Base-by-base conservation (phyloP, 2,797 vertebrate species). In the Denticeps clupeoides region DNA sequence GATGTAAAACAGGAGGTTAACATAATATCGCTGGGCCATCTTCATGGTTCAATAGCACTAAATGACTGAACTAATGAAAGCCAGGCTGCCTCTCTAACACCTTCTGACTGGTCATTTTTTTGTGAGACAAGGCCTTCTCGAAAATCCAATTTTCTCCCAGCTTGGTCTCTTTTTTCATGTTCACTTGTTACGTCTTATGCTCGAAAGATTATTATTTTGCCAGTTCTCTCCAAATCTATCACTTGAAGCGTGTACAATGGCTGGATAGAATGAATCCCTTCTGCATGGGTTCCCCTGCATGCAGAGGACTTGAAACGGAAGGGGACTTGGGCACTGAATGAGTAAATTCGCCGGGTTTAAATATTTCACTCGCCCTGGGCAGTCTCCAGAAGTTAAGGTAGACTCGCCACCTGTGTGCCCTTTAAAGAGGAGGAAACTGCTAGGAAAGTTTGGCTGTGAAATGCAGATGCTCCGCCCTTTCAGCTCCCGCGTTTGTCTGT, bases 1-100 rank as follows among this genome's bases (percentile, higher is more conserved):
- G 73, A 82, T 80, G 78, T 79, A 79, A 81, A 85, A 80, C 81
- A 82, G 76, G 72, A 79, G 80, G 79, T 82, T 83, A 83, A 82
- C 77, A 82, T 82, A 80, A 82, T 81, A 83, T 83, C 79, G 80
- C 72, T 73, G 80, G 82, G 73, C 72, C 75, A 82, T 83, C 81
- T 82, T 77, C 76, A 85, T 51, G 76, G 77, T 80, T 81, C 80
- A 81, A 64, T 66, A 73, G 69, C 55, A 68, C 72, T 71, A 80
- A 83, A 82, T 82, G 76, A 81, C 69, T 63, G 59, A 53, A 62
- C 74, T 82, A 85, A 83, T 85, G 81, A 79, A 82, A 82, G 74
- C 56, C 72, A 72, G 75, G 73, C 74, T 74, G 70, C 77, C 65
- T 75, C 71, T 53, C 69, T 81, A 77, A 78, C 77, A 74, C 68